phyloP scores from a whole-genome alignment of 2,113 vertebrate species.

The Lichenostomus cassidix region DNA sequence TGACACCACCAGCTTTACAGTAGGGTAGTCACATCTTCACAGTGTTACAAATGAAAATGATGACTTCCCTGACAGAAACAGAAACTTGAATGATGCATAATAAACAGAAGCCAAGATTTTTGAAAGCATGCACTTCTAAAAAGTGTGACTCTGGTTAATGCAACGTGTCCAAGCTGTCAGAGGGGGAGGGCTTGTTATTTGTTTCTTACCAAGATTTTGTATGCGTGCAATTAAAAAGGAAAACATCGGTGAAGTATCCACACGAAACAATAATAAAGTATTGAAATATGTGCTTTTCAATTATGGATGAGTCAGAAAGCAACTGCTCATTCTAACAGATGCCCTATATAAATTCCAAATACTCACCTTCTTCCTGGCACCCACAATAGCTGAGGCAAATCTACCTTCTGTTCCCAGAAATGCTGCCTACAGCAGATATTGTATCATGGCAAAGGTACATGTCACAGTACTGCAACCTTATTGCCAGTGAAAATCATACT shows the following conservation, averaged over 20 bases:
- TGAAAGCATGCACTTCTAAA: background rate
- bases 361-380: background rate
- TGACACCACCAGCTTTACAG: background rate
- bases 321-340: background rate
- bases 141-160: background rate
- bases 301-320: background rate
- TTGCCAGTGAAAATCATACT: background rate
- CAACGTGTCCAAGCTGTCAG: background rate
- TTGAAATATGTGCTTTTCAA: background rate
- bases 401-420: conserved; percentile 18
- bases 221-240: background rate
- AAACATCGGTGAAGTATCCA: background rate
- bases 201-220: background rate
- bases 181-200: background rate
- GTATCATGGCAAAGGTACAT: background rate
- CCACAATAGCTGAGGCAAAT: background rate
- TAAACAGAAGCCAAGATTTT: background rate
- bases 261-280: background rate
- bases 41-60: background rate
- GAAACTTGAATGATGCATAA: background rate
- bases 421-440: background rate
- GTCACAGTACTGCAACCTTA: background rate
- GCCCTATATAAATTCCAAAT: background rate
- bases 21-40: background rate
- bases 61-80: background rate